Conservation (phyloP, 2,888 invertebrate genomes). For the Mycalesis mineus region DNA sequence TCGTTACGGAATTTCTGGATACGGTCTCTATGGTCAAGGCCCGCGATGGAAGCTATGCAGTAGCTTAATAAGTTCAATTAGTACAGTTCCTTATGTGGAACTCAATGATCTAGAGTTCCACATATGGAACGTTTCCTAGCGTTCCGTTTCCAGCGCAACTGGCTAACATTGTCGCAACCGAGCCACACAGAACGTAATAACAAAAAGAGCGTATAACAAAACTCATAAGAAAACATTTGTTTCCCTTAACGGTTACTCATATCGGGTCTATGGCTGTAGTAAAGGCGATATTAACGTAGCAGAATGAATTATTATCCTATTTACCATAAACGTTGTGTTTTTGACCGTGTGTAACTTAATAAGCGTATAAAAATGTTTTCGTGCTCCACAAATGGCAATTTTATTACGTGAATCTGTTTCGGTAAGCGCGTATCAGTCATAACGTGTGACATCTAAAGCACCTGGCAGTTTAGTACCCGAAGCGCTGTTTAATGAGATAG, state of each 20-base stretch:
- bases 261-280: not conserved
- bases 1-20: no score
- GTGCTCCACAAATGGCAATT: slow-evolving; percentile 19
- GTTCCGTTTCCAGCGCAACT: no score
- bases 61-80: no score
- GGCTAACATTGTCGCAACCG: not conserved
- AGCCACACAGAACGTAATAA: not conserved
- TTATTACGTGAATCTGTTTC: slow-evolving; percentile 22
- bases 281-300: slow-evolving; percentile 1
- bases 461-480: slow-evolving; percentile 16
- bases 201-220: slow-evolving; percentile 3
- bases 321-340: slow-evolving; percentile 12
- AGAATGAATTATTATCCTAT: slow-evolving; percentile 18
- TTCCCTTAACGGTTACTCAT: slow-evolving; percentile 2
- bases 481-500: slow-evolving; percentile 4
- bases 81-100: no score
- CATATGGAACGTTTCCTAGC: no score
- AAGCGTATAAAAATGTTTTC: slow-evolving; percentile 20
- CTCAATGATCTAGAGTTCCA: no score
- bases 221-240: slow-evolving; percentile 7
- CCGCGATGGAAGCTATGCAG: no score
- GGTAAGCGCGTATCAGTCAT: slow-evolving; percentile 19
- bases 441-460: slow-evolving; percentile 14
- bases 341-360: slow-evolving; percentile 18
- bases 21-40: no score